Conservation (phyloP, 2,797 vertebrate species). For the Rhadinocentrus ornatus region DNA sequence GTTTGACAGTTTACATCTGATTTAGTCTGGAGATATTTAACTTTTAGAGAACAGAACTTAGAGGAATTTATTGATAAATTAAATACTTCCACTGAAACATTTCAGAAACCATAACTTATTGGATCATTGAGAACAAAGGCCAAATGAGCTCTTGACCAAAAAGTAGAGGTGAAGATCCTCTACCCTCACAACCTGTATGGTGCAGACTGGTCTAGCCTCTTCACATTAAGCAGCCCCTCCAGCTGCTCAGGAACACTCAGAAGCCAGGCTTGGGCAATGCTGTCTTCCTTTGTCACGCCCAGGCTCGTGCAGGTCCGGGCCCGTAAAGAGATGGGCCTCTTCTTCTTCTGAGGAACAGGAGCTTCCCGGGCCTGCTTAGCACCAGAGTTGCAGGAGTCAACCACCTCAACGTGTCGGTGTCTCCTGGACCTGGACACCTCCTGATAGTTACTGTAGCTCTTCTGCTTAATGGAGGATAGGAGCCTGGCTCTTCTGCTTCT, state of each 20-base stretch:
- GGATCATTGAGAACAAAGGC: not conserved
- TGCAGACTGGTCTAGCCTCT: rapidly evolving
- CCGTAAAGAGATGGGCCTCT: constrained; percentile 50
- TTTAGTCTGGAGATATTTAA: too few relatives aligned
- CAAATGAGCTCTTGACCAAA: not conserved
- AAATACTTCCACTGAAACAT: not conserved
- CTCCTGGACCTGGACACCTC: constrained; percentile 41
- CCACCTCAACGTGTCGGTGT: constrained; percentile 35
- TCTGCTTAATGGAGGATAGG: constrained; percentile 71
- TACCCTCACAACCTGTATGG: not conserved
- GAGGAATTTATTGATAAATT: not conserved
- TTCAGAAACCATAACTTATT: not conserved
- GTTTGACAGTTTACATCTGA: too few relatives aligned
- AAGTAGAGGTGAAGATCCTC: not conserved
- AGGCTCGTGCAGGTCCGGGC: constrained; percentile 59
- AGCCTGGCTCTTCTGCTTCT: constrained; percentile 58
- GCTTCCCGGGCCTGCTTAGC: constrained; percentile 8
- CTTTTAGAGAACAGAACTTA: not conserved
- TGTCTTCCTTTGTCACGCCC: constrained; percentile 1
- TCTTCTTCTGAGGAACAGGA: not conserved
- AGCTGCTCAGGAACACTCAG: constrained; percentile 48
- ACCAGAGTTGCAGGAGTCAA: constrained; percentile 8
- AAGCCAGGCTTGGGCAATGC: constrained; percentile 45
- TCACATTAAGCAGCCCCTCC: not conserved
- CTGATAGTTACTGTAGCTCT: constrained; percentile 53